phyloP scores from a whole-genome alignment of 2,888 invertebrate genomes.

The Nebria brevicollis region DNA sequence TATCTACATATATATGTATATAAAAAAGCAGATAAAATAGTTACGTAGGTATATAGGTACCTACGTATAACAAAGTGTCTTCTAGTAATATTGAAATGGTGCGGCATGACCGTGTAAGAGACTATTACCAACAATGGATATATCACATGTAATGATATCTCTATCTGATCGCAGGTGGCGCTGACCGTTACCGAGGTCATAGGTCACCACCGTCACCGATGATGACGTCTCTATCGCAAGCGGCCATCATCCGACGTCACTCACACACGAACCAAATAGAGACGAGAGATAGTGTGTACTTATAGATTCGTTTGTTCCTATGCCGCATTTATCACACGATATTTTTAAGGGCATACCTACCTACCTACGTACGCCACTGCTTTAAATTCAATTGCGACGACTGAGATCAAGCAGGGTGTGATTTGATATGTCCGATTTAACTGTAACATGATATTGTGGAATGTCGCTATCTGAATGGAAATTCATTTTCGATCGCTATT shows the following conservation, averaged over 20 bases:
- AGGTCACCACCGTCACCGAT: conserved; percentile 51
- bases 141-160: conserved; percentile 58
- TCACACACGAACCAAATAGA: background rate
- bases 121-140: conserved; percentile 50
- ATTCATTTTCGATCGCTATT: background rate
- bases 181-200: conserved; percentile 53
- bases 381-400: background rate
- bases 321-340: background rate
- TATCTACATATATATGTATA: background rate
- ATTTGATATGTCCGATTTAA: background rate
- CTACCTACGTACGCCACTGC: background rate
- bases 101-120: background rate
- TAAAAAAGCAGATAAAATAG: background rate
- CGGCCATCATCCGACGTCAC: conserved; percentile 30
- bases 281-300: background rate
- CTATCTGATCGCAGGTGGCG: conserved; percentile 59
- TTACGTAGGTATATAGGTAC: too few relatives aligned
- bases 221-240: conserved; percentile 41
- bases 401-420: background rate
- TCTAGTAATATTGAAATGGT: background rate
- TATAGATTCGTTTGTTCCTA: background rate
- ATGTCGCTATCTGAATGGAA: background rate
- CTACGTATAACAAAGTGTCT: background rate
- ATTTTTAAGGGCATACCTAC: background rate
- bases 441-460: background rate